phyloP scores from a whole-genome alignment of 2,113 vertebrate species.

The Bombycilla garrulus region DNA sequence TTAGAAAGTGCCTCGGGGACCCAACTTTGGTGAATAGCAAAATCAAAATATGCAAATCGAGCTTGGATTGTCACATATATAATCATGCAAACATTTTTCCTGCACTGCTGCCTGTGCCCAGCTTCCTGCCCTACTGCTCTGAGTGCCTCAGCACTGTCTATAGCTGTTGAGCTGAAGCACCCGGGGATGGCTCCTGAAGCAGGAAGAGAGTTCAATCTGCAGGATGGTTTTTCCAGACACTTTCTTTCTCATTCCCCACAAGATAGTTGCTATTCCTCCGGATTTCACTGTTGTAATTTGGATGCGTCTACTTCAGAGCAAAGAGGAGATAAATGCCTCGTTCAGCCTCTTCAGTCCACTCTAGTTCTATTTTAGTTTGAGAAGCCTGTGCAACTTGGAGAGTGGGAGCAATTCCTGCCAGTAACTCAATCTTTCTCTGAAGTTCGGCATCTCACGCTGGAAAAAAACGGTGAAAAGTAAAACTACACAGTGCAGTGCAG shows the following conservation, averaged over 20 bases:
- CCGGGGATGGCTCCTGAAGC: constrained; percentile 55
- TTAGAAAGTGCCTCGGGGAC: background rate
- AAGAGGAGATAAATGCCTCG: constrained; percentile 47
- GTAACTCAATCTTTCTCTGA: background rate
- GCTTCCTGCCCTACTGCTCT: constrained; percentile 58
- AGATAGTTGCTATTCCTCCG: constrained; percentile 34
- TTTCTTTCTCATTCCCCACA: constrained; percentile 53
- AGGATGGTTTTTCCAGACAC: constrained; percentile 31
- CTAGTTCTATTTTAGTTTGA: constrained; percentile 61
- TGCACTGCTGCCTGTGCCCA: constrained; percentile 5
- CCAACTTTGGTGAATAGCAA: constrained; percentile 52
- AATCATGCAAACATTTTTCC: constrained; percentile 40
- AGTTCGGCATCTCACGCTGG: background rate
- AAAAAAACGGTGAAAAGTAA: background rate
- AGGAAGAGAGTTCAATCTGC: constrained; percentile 59
- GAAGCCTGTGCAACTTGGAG: background rate
- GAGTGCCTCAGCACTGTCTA: constrained; percentile 37
- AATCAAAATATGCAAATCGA: constrained; percentile 51
- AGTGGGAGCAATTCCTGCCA: background rate
- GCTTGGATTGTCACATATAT: background rate
- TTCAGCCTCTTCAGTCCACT: constrained; percentile 66
- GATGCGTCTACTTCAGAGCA: constrained; percentile 12
- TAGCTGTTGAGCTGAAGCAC: constrained; percentile 66
- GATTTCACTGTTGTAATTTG: constrained; percentile 43
- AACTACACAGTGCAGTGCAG: fast-evolving